Percentiles rank a stretch among this genome's conserved stretches.
These are phyloP conservation scores for Bombus cullumanus DNA, from an alignment of 1,140 invertebrate species.

Conservation along the genomic window DNA sequence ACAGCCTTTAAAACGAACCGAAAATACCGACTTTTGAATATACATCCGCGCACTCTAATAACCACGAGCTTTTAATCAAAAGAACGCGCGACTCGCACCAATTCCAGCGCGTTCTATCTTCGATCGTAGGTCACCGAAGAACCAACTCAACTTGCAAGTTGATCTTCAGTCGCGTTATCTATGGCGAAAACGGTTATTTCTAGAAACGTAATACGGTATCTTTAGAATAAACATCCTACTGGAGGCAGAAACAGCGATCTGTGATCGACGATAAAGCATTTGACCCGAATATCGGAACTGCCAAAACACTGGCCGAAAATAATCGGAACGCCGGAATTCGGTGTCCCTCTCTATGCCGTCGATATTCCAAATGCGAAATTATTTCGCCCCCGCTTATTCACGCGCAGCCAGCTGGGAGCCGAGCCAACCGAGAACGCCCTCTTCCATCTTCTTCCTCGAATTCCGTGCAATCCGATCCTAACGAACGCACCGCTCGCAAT, in stretches of 20 bases:
- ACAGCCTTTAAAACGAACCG: too few relatives aligned
- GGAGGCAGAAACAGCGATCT: slow-evolving; percentile 28
- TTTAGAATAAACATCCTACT: slow-evolving; percentile 32
- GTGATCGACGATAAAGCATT: slow-evolving; percentile 41
- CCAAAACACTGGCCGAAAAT: slow-evolving; percentile 52
- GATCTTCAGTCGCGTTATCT: not conserved
- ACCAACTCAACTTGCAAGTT: not conserved
- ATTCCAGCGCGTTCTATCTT: not conserved
- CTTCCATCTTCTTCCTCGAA: slow-evolving; percentile 60
- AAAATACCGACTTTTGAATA: too few relatives aligned
- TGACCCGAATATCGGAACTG: slow-evolving; percentile 57
- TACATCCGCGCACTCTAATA: not conserved
- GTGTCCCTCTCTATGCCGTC: not conserved
- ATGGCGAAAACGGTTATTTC: not conserved
- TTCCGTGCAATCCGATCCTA: slow-evolving; percentile 60
- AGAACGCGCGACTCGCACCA: not conserved
- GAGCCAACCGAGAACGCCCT: slow-evolving; percentile 55
- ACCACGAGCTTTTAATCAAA: not conserved
- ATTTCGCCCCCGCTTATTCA: slow-evolving; percentile 57
- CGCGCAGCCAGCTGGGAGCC: slow-evolving; percentile 56
- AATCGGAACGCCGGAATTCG: slow-evolving; percentile 40
- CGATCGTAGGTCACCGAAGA: not conserved
- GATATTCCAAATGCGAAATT: slow-evolving; percentile 63
- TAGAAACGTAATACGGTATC: not conserved
- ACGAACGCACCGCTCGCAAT: slow-evolving; percentile 22